Percentiles rank a stretch among this genome's conserved stretches.
These are phyloP conservation scores for Daboia siamensis DNA, from an alignment of 2,113 vertebrate species.

Conservation along the genomic window DNA sequence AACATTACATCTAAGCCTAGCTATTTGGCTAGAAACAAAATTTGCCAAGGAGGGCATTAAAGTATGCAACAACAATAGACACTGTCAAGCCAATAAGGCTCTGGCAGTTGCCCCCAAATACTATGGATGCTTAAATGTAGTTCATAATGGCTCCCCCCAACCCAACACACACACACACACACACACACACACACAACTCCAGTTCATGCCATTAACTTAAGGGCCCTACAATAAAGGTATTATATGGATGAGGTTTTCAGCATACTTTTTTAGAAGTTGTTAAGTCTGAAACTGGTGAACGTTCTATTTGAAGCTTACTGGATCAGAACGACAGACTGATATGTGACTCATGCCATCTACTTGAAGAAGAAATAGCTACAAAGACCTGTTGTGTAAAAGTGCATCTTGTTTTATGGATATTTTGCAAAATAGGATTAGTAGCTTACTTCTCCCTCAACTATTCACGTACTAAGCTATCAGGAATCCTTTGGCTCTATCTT, in stretches of 20 bases:
- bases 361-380: neutral
- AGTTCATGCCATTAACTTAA: neutral
- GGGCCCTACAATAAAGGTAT: neutral
- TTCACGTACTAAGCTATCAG: neutral
- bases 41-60: neutral
- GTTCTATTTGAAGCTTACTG: neutral
- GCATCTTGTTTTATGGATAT: neutral
- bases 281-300: neutral
- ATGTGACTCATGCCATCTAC: neutral
- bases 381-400: neutral
- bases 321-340: neutral
- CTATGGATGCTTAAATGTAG: neutral
- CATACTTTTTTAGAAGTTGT: neutral
- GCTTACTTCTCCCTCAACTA: neutral
- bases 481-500: neutral
- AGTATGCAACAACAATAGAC: neutral
- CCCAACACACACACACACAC: neutral
- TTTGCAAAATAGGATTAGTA: neutral
- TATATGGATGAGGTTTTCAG: neutral
- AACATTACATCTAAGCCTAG: neutral
- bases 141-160: fast-evolving
- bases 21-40: neutral
- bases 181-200: too few relatives aligned
- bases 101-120: neutral
- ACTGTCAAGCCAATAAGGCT: neutral